Percentiles rank a stretch among this genome's conserved stretches.
Conservation (phyloP, 2,113 vertebrate species). For the Mellivora capensis region DNA sequence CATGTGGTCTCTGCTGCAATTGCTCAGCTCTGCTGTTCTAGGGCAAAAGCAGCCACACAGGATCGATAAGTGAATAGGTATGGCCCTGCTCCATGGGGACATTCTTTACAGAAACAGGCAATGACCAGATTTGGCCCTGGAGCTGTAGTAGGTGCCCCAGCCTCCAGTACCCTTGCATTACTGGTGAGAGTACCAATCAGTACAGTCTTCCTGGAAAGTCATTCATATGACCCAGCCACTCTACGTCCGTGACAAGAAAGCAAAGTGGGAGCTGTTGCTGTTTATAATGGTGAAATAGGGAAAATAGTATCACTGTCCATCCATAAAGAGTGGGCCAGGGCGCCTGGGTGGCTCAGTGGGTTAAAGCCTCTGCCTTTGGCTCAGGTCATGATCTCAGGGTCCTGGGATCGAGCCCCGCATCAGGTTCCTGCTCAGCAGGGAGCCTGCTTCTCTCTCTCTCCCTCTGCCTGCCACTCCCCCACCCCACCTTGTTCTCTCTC, state of each 20-base stretch:
- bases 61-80: no score
- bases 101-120: neutral
- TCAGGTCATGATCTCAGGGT: no score
- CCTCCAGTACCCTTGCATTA: neutral
- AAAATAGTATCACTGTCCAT: neutral
- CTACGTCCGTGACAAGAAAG: neutral
- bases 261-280: neutral
- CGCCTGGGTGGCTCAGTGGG: no score
- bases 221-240: neutral
- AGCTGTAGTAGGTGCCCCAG: neutral
- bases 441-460: no score
- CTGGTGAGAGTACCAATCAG: neutral
- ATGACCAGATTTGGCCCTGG: neutral
- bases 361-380: no score
- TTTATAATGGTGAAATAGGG: neutral
- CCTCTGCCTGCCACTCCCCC: no score
- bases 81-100: neutral
- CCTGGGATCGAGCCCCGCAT: no score
- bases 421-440: no score
- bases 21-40: neutral
- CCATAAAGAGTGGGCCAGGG: neutral
- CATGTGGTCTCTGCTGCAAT: neutral
- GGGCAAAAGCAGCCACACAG: neutral
- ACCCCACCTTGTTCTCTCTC: no score
- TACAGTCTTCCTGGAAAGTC: neutral